A percentile compares a stretch with the other conserved stretches of the same genome.
These are phyloP conservation scores for Dasyprocta punctata DNA, from an alignment of 2,113 vertebrate genomes.

Conservation along the genomic window DNA sequence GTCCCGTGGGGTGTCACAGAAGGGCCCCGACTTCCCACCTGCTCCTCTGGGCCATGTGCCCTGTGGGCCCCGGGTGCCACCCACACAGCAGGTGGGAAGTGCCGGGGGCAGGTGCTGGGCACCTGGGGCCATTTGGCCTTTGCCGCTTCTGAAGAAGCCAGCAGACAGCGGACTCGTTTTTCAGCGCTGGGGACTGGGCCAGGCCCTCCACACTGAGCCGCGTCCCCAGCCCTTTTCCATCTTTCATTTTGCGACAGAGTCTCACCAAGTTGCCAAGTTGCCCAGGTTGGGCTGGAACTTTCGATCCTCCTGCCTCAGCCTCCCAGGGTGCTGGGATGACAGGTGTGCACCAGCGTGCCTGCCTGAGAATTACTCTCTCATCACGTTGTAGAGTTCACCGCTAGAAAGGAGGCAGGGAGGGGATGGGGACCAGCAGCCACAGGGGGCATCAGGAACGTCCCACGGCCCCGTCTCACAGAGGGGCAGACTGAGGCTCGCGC, in stretches of 20 bases:
- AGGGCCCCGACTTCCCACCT: not conserved
- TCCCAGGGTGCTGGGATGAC: not conserved
- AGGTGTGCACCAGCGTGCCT: no score
- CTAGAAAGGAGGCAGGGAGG: not conserved
- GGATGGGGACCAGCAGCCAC: fast-evolving
- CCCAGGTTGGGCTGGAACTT: not conserved
- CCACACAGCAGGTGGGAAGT: not conserved
- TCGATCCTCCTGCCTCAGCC: not conserved
- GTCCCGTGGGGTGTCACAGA: not conserved
- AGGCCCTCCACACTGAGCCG: not conserved
- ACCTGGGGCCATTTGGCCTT: no score
- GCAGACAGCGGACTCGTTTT: not conserved
- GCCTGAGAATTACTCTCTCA: not conserved
- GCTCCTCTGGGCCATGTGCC: not conserved
- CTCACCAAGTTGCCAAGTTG: not conserved
- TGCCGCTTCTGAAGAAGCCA: not conserved
- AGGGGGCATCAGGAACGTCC: not conserved
- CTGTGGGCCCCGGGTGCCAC: fast-evolving
- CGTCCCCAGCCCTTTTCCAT: not conserved
- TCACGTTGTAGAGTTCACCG: fast-evolving
- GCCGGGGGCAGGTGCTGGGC: fast-evolving
- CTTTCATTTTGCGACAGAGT: not conserved
- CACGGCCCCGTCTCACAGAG: not conserved
- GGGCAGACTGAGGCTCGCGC: not conserved
- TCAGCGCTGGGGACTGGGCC: not conserved